phyloP scores from a whole-genome alignment of 2,113 vertebrate species.

The Brienomyrus longianalis region DNA sequence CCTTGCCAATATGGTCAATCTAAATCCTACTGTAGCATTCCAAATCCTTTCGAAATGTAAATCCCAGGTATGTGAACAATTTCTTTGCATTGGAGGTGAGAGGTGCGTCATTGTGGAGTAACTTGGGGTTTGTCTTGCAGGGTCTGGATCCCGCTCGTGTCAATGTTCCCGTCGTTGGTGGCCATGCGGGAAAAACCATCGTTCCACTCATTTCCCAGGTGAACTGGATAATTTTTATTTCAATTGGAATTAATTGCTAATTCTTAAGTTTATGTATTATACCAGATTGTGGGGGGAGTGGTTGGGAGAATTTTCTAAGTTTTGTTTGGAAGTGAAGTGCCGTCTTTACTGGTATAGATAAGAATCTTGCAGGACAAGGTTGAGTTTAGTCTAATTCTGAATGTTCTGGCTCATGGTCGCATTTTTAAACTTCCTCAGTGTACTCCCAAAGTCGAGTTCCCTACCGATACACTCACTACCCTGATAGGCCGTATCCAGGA shows the following conservation, averaged over 20 bases:
- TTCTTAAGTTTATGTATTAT: neutral
- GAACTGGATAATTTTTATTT: neutral
- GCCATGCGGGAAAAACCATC: slow-evolving; percentile 95
- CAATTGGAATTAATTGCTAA: too few relatives aligned
- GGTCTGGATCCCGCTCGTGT: slow-evolving; percentile 87
- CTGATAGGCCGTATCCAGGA: slow-evolving; percentile 86
- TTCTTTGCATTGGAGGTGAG: neutral
- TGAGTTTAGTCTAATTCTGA: slow-evolving; percentile 9
- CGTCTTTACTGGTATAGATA: neutral
- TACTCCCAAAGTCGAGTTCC: slow-evolving; percentile 90
- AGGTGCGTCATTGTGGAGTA: neutral
- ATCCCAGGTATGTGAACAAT: neutral
- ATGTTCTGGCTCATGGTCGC: slow-evolving; percentile 6
- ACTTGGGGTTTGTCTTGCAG: slow-evolving; percentile 44
- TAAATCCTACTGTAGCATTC: neutral
- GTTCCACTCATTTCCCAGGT: slow-evolving; percentile 93
- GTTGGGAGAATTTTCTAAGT: neutral
- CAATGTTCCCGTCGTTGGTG: slow-evolving; percentile 84
- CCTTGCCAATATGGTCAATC: neutral
- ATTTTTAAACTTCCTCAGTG: slow-evolving; percentile 53
- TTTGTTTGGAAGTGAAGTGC: neutral
- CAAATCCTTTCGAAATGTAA: neutral
- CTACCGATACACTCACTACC: slow-evolving; percentile 74
- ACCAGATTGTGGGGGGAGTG: neutral
- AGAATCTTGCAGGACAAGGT: neutral